Evolutionary conservation across 1,140 invertebrate species (phyloP).

Genomic region (Marisa cornuarietis): DNA sequence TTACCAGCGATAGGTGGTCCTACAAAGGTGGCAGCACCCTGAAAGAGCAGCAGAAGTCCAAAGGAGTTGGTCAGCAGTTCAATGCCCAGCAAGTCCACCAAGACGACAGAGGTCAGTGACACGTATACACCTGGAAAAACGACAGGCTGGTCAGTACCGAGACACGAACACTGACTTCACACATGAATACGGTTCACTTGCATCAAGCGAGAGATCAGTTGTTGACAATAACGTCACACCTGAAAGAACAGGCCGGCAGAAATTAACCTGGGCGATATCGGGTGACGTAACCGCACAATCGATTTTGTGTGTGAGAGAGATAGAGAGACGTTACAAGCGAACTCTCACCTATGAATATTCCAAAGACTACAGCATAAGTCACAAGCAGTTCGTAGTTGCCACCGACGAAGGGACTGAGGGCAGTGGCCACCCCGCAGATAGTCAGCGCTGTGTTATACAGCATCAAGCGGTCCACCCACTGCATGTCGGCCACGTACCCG

Average conservation of each 20-base stretch:
- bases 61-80: slow-evolving; percentile 94
- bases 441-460: slow-evolving; percentile 90
- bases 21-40: slow-evolving; percentile 88
- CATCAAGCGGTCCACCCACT: slow-evolving; percentile 69
- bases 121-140: slow-evolving; percentile 81
- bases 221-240: too few relatives aligned
- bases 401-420: slow-evolving; percentile 77
- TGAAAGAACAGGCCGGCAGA: too few relatives aligned
- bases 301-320: too few relatives aligned
- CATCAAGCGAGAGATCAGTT: too few relatives aligned
- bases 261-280: too few relatives aligned
- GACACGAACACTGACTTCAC: too few relatives aligned
- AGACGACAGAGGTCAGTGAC: slow-evolving; percentile 89
- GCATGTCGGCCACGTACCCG: slow-evolving; percentile 68
- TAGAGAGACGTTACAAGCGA: slow-evolving; percentile 12
- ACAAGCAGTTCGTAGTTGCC: slow-evolving; percentile 75
- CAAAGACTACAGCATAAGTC: slow-evolving; percentile 84
- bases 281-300: too few relatives aligned
- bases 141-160: too few relatives aligned
- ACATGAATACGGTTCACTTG: too few relatives aligned
- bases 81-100: slow-evolving; percentile 91
- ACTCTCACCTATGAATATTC: slow-evolving; percentile 77
- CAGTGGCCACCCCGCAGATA: slow-evolving; percentile 81
- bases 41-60: slow-evolving; percentile 91
- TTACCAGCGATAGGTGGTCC: slow-evolving; percentile 75